phyloP scores from a whole-genome alignment of 2,888 invertebrate genomes.

The Dendrolimus pini region DNA sequence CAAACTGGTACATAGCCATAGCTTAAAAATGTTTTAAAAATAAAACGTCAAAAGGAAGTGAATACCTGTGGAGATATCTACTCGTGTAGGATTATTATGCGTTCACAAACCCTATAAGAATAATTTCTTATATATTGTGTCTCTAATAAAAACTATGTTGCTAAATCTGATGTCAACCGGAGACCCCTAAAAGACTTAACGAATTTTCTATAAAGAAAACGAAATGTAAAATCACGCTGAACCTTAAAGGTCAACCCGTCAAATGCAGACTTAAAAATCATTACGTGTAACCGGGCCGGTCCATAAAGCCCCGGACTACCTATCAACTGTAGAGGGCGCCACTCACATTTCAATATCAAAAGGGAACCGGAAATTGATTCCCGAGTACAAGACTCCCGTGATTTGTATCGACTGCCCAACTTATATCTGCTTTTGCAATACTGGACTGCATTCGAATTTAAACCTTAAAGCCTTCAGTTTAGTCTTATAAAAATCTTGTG shows the following conservation, averaged over 20 bases:
- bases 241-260: constrained; percentile 2
- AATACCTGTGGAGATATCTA: too few species aligned
- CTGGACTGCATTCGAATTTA: constrained; percentile 1
- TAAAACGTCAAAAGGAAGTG: too few species aligned
- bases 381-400: constrained; percentile 57
- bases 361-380: constrained; percentile 70
- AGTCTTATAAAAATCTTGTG: constrained; percentile 6
- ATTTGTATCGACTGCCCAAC: constrained; percentile 53
- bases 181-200: too few species aligned
- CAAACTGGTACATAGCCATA: too few species aligned
- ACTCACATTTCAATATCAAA: constrained; percentile 70
- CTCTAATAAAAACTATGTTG: too few species aligned
- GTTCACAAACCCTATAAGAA: too few species aligned
- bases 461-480: constrained; percentile 8
- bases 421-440: constrained; percentile 10
- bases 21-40: too few species aligned
- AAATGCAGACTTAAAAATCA: constrained; percentile 4
- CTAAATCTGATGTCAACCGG: too few species aligned
- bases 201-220: too few species aligned
- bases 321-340: constrained; percentile 42
- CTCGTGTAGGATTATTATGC: too few species aligned
- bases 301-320: constrained; percentile 31
- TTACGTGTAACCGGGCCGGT: constrained; percentile 11
- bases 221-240: too few species aligned
- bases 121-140: too few species aligned